Evolutionary conservation across 1,140 invertebrate species (phyloP).

Genomic region (Brevipalpus yothersi): DNA sequence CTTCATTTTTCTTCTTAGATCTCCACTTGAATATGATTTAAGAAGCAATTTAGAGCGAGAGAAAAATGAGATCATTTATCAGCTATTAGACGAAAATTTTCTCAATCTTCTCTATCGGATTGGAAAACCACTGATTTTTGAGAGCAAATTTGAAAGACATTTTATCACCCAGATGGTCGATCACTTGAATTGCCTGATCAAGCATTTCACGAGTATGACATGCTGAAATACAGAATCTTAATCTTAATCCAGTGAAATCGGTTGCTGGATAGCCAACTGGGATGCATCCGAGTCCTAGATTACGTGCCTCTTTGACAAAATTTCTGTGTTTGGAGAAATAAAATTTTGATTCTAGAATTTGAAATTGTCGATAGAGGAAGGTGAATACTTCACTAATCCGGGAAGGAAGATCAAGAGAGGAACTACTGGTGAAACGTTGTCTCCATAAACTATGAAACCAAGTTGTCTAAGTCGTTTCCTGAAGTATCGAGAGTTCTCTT

Average conservation of each 20-base stretch:
- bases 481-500: constrained; percentile 70
- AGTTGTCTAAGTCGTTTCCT: constrained; percentile 57
- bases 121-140: background rate
- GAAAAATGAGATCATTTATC: too few relatives aligned
- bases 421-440: constrained; percentile 86
- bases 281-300: constrained; percentile 61
- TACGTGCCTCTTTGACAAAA: constrained; percentile 56
- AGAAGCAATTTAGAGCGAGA: too few relatives aligned
- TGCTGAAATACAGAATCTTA: constrained; percentile 84
- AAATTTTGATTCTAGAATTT: too few relatives aligned
- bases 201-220: constrained; percentile 86
- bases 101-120: too few relatives aligned
- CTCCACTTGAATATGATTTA: too few relatives aligned
- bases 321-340: constrained; percentile 15
- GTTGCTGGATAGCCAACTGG: constrained; percentile 96
- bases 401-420: constrained; percentile 83
- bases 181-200: constrained; percentile 38
- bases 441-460: constrained; percentile 87
- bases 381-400: constrained; percentile 45
- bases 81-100: too few relatives aligned
- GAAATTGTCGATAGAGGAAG: too few relatives aligned
- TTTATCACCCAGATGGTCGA: constrained; percentile 6
- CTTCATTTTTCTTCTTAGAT: too few relatives aligned
- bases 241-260: constrained; percentile 73
- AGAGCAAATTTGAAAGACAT: constrained; percentile 7